A percentile compares a stretch with the other conserved stretches of the same genome.
These are phyloP conservation scores for Callinectes sapidus DNA, from an alignment of 2,888 invertebrate species.

Conservation along the genomic window DNA sequence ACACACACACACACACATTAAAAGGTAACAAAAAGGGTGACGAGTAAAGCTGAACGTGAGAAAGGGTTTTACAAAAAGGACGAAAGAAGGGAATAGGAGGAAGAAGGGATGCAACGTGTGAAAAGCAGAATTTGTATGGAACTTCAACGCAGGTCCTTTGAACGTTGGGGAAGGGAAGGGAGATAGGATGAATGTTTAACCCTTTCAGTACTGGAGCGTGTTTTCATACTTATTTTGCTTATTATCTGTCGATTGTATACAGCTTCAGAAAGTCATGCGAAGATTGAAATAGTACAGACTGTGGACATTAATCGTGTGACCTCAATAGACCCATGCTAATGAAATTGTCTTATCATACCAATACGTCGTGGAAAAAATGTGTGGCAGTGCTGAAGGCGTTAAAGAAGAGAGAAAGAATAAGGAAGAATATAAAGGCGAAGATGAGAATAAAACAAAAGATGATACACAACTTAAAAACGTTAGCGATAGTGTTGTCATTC, in stretches of 20 bases:
- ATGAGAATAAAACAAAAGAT: background rate
- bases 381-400: too few relatives aligned
- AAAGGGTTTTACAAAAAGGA: background rate
- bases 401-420: too few relatives aligned
- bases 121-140: background rate
- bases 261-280: too few relatives aligned
- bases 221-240: too few relatives aligned
- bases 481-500: background rate
- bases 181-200: background rate
- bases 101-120: background rate
- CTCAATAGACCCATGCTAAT: too few relatives aligned
- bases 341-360: too few relatives aligned
- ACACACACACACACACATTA: conserved; percentile 17
- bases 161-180: background rate
- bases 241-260: too few relatives aligned
- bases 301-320: too few relatives aligned
- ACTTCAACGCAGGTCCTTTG: background rate
- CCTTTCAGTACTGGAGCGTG: too few relatives aligned
- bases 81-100: background rate
- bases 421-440: too few relatives aligned
- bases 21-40: background rate
- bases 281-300: too few relatives aligned
- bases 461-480: background rate
- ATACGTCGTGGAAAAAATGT: too few relatives aligned
- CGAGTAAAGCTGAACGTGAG: background rate